Percentiles rank a stretch among this genome's conserved stretches.
Conservation (phyloP, 1,140 invertebrate genomes). For the Cepaea nemoralis region DNA sequence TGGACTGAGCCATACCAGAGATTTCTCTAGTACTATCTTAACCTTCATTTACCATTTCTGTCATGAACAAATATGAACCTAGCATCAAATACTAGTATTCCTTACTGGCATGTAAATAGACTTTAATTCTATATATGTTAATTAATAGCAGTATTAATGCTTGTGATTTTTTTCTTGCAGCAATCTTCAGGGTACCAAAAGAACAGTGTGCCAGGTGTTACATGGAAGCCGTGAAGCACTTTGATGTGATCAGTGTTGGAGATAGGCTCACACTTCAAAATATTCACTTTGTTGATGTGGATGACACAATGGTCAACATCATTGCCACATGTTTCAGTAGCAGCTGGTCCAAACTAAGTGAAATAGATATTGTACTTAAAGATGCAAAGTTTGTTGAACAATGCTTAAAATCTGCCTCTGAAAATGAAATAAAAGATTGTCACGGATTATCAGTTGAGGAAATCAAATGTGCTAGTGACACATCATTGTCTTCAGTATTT, state of each 20-base stretch:
- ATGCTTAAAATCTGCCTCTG: not conserved
- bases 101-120: no score
- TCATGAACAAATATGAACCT: no score
- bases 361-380: not conserved
- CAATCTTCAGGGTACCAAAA: slow-evolving; percentile 5
- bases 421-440: not conserved
- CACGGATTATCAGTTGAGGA: not conserved
- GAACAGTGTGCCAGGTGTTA: slow-evolving; percentile 9
- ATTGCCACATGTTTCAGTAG: not conserved
- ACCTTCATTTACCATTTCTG: no score
- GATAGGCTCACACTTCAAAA: not conserved
- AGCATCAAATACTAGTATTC: no score
- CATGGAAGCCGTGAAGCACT: slow-evolving; percentile 21
- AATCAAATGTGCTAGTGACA: not conserved
- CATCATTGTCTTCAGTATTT: not conserved
- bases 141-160: not conserved
- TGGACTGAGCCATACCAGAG: no score
- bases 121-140: not conserved
- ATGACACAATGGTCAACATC: not conserved
- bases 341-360: not conserved
- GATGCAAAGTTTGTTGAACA: not conserved
- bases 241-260: not conserved
- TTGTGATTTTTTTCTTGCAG: not conserved
- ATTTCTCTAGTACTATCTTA: no score
- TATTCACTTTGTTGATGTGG: slow-evolving; percentile 25